phyloP scores from a whole-genome alignment of 2,888 invertebrate genomes.

The Timema cristinae region DNA sequence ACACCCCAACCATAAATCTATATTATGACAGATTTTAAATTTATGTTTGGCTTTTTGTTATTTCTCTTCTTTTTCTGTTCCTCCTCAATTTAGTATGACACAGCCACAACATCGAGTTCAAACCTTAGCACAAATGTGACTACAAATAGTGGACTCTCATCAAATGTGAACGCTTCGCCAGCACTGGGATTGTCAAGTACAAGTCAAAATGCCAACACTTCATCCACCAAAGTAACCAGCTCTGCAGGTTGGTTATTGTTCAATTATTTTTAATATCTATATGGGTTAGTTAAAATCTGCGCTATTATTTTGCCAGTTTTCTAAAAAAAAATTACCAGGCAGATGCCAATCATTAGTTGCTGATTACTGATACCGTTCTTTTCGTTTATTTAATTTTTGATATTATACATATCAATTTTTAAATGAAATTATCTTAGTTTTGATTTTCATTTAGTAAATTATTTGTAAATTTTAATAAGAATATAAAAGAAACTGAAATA shows the following conservation, averaged over 20 bases:
- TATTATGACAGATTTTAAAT: neutral
- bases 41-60: conserved; percentile 2
- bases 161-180: conserved; percentile 31
- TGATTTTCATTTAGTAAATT: too few relatives aligned
- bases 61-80: conserved; percentile 11
- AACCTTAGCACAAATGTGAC: conserved; percentile 32
- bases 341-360: too few relatives aligned
- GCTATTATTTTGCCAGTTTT: too few relatives aligned
- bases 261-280: too few relatives aligned
- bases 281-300: too few relatives aligned
- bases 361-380: too few relatives aligned
- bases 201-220: conserved; percentile 40
- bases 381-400: neutral
- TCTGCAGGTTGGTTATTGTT: conserved; percentile 40
- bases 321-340: too few relatives aligned
- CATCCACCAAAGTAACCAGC: conserved; percentile 46
- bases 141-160: conserved; percentile 30
- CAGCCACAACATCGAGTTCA: conserved; percentile 31
- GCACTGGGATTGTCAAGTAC: conserved; percentile 37
- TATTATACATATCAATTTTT: neutral
- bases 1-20: too few relatives aligned
- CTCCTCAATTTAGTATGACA: conserved; percentile 30
- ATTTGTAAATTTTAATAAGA: too few relatives aligned
- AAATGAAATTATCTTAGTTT: neutral
- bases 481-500: too few relatives aligned